Evolutionary conservation across 2,888 invertebrate species (phyloP), one percentile per base, ranked within the genome.

Genomic region (Plagodis dolabraria): DNA sequence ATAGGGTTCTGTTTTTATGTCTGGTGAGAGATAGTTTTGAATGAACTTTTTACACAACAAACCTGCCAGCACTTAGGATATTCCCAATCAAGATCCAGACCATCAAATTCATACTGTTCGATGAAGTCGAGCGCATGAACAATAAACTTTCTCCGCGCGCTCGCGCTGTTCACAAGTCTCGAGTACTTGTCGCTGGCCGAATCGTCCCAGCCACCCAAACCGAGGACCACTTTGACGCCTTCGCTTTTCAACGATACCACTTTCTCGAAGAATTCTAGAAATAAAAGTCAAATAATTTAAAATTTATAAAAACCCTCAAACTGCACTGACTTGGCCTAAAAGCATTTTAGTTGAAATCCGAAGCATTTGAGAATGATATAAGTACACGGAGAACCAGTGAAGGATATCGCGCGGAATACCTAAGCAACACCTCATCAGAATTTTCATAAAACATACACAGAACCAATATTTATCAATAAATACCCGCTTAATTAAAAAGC

Each of bases 181-280:
- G 97, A 96, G 85, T 98, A 98, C 79, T 98, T 98, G 81, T 97
- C 96, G 5, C 97, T 97, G 0, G 96, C 96, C 0, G 98, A 98
- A 86, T 98, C 98, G 77, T 98, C 98, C 98, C 98, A 98, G 0
- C 98, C 99, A 6, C 99, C 99, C 60, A 99, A 95, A 0, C 98
- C 98, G 2, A 99, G 93, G 0, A 97, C 92, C 0, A 97, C 96
- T 83, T 97, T 97, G 10, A 97, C 93, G 0, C 96, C 96, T 68
- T 95, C 95, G 0, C 93, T 88, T 71, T 95, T 97, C 35, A 96
- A 93, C 0, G 95, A 95, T 0, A 96, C 95, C 5, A 98, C 96
- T 77, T 97, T 96, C 74, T 97, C 97, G 83, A 98, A 98, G 85
- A 98, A 98, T 86, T 96, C 96, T 96, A 77, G 38, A 87, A 54